Evolutionary conservation across 2,797 vertebrate genomes (phyloP), one percentile per base, ranked within the genome.

Genomic region (Pseudopleuronectes americanus): DNA sequence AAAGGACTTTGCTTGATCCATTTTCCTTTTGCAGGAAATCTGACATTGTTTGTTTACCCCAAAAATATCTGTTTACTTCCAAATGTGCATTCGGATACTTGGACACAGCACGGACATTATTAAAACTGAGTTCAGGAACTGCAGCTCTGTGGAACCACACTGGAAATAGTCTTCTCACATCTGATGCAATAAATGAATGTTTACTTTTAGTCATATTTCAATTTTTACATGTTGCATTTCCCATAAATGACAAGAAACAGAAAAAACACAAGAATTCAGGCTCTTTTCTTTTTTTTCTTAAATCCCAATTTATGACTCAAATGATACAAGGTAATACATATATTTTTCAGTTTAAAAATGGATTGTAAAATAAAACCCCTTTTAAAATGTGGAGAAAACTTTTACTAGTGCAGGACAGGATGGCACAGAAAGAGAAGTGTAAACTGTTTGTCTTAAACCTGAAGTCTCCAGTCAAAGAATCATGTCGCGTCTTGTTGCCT

Each of bases 301-400:
- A 48, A n/a, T 21, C 47, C 47, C 10, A 77, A 21, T 84, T 84
- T 77, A 84, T 86, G 58, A 65, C 62, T 86, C 48, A 73, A 71
- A 74, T 3, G 53, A 83, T 74, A 83, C 63, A 87, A 43, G 70
- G 86, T 74, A 81, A 83, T 84, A 80, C 58, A 78, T 53, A 82
- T 45, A 62, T 58, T 61, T 61, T 74, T 38, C 6, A 47, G 70
- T 71, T 28, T 51, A 48, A 71, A 76, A 71, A 64, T 24, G 38
- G 1, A 64, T 75, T 56, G 78, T 66, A 86, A 45, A 80, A 69
- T 79, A 69, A 79, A 62, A 77, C 64, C 65, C 65, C 48, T 79
- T 77, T 79, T 77, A 68, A 79, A 79, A 84, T 71, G 58, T 53
- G 70, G 31, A 76, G 23, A 70, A 77, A 79, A 80, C 21, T 74